These are phyloP conservation scores for Saguinus midas DNA, from an alignment of 2,113 vertebrate species.

Conservation along the genomic window DNA sequence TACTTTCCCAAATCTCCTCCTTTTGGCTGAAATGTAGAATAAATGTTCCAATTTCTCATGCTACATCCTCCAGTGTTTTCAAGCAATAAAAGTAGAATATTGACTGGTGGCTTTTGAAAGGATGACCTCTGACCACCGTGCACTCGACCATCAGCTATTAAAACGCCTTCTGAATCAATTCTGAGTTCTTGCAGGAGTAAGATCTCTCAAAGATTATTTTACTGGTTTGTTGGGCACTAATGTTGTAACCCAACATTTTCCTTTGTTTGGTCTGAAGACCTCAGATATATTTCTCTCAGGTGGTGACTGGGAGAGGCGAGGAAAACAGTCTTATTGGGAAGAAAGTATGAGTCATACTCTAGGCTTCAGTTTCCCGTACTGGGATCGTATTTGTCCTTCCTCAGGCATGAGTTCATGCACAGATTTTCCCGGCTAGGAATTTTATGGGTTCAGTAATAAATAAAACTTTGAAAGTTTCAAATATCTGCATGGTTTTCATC, in stretches of 20 bases:
- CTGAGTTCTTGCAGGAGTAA: neutral
- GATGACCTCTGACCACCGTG: neutral
- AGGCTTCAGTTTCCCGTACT: neutral
- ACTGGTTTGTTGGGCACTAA: neutral
- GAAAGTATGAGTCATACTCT: neutral
- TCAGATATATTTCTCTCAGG: neutral
- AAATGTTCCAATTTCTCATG: neutral
- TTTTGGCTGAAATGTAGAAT: neutral
- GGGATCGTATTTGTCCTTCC: neutral
- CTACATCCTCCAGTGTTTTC: no score
- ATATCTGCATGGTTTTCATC: neutral
- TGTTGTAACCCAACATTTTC: neutral
- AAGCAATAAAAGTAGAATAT: neutral
- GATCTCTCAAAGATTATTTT: neutral
- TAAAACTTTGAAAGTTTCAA: neutral
- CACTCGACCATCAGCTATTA: neutral
- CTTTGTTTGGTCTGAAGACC: neutral
- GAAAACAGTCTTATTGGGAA: neutral
- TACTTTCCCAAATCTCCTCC: neutral
- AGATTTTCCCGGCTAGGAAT: neutral
- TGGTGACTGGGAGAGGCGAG: neutral
- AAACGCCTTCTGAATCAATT: neutral
- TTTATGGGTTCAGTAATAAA: neutral
- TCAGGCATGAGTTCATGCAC: neutral
- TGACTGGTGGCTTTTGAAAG: neutral